Evolutionary conservation across 92 coral and sea anemone species (phyloP), one percentile per base, ranked within the genome.

Genomic region (Blastomussa wellsi): DNA sequence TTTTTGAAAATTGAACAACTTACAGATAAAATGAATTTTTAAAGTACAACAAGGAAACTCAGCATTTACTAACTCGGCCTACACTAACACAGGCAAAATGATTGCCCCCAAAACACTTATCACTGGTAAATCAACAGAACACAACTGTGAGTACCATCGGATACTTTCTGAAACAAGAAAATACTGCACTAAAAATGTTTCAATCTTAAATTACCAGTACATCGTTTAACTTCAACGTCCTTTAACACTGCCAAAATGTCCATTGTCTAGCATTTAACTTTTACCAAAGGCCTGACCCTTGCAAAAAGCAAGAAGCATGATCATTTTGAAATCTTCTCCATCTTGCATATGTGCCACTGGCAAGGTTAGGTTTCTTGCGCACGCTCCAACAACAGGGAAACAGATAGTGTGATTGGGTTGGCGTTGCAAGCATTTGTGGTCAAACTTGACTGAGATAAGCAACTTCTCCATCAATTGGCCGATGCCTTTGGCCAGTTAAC

Each of bases 401-500:
- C 85, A 86, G 14, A 69, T 53, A 28, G 72, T 51, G 74, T 86
- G 89, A 28, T 72, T 53, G 16, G 89, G 89, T 24, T 68, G 53
- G 72, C 81, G 36, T 22, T 86, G 72, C 39, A 69, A 32, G 85
- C 89, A 86, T 26, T 86, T 41, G 35, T 79, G 89, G 74, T 79
- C 84, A 86, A 86, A 86, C 39, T 19, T 37, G 39, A 79, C 89
- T 69, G 89, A 49, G 36, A 86, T 70, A 16, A 49, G 71, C 78
- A 78, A 53, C 39, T 79, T 86, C 79, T 28, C 89, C 78, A 85
- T 85, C 78, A 67, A 85, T 20, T 39, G 89, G 79, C 74, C 60
- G 77, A 49, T 90, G 91, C 72, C 85, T 82, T 81, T 76, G 93
- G 72, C 95, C 91, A 44, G 91, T 90, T 42, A 87, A 77, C 91